Evolutionary conservation across 2,113 vertebrate genomes (phyloP).

Genomic region (Alethe castanea): DNA sequence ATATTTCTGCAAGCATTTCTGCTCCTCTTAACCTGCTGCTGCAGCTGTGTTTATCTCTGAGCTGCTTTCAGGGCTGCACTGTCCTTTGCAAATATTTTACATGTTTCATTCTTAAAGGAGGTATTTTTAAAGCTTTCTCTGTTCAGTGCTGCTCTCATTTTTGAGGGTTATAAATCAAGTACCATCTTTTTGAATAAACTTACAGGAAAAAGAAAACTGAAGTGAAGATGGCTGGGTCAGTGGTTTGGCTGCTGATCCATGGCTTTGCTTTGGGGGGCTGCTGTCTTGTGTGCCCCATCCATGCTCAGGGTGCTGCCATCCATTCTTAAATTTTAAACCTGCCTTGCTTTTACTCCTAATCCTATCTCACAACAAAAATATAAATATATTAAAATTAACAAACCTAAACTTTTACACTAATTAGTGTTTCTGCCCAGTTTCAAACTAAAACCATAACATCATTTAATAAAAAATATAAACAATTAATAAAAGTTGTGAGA

Average conservation of each 20-base stretch:
- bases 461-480: too few species aligned
- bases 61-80: not conserved
- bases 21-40: not conserved
- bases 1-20: not conserved
- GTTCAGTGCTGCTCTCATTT: not conserved
- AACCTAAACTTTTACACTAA: too few species aligned
- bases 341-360: too few species aligned
- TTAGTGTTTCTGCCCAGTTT: too few species aligned
- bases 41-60: not conserved
- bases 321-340: too few species aligned
- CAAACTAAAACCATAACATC: too few species aligned
- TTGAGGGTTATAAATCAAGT: not conserved
- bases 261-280: not conserved
- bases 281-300: not conserved
- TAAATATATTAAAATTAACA: too few species aligned
- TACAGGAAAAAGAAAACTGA: not conserved
- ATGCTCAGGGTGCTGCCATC: accelerated
- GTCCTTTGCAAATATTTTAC: not conserved
- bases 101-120: not conserved
- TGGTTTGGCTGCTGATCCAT: accelerated
- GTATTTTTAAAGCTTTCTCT: not conserved
- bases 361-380: too few species aligned
- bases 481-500: too few species aligned
- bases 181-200: not conserved
- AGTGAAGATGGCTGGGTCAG: not conserved